phyloP scores from a whole-genome alignment of 2,113 vertebrate species.

The Dasyurus viverrinus region DNA sequence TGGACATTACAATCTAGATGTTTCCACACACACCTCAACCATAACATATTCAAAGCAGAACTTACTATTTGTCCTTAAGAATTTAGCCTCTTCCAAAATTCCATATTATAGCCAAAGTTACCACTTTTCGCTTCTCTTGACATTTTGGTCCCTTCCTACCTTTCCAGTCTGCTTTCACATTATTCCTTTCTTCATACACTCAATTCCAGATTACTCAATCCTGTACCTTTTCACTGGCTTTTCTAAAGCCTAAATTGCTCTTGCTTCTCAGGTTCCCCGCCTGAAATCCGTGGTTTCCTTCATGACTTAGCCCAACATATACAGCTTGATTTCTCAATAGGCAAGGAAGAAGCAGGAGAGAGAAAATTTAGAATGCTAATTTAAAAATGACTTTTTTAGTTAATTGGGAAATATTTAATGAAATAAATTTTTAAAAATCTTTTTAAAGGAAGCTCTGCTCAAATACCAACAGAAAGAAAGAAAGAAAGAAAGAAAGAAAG shows the following conservation, averaged over 20 bases:
- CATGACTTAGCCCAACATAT: background rate
- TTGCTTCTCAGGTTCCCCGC: background rate
- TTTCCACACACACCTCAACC: background rate
- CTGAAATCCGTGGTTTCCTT: background rate
- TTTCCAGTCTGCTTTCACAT: constrained; percentile 6
- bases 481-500: no score
- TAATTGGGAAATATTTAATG: background rate
- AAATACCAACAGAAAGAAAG: no score
- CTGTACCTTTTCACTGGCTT: background rate
- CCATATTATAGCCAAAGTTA: constrained; percentile 22
- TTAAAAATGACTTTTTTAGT: background rate
- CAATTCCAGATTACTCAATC: background rate
- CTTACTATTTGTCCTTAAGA: background rate
- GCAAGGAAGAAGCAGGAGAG: background rate
- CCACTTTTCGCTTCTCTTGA: background rate
- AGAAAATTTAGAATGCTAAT: background rate
- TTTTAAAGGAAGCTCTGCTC: background rate
- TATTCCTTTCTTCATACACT: background rate
- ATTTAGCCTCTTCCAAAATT: constrained; percentile 1
- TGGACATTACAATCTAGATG: background rate
- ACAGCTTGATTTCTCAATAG: background rate
- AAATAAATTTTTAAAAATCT: background rate
- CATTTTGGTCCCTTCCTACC: constrained; percentile 14
- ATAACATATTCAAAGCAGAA: background rate
- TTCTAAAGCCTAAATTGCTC: background rate